Conservation (phyloP, 2,113 vertebrate genomes). For the Mobula birostris region DNA sequence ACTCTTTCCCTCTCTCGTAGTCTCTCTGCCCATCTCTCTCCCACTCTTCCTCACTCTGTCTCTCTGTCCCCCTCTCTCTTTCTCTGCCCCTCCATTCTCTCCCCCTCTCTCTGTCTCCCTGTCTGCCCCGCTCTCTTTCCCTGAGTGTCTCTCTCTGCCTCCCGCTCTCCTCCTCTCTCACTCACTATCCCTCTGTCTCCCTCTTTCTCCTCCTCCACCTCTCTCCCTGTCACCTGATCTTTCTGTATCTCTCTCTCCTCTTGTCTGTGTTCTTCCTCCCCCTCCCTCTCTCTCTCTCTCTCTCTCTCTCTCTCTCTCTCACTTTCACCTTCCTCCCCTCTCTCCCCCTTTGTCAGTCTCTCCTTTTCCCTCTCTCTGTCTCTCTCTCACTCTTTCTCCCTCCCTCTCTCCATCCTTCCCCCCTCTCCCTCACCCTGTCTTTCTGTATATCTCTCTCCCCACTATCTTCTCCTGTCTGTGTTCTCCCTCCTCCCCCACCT, state of each 20-base stretch:
- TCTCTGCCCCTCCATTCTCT: neutral
- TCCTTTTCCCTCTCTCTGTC: neutral
- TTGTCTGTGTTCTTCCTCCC: neutral
- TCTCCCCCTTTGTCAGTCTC: too few relatives aligned
- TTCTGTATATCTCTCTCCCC: neutral
- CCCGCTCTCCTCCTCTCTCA: neutral
- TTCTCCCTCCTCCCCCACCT: neutral
- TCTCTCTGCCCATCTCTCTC: too few relatives aligned
- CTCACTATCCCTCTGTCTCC: neutral
- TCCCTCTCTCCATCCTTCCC: neutral
- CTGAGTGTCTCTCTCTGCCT: neutral
- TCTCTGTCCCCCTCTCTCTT: neutral
- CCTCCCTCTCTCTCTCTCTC: neutral
- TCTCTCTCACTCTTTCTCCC: too few relatives aligned
- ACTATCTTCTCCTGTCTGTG: neutral
- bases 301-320: too few relatives aligned
- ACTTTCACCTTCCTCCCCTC: too few relatives aligned
- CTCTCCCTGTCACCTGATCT: neutral
- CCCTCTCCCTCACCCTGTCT: neutral
- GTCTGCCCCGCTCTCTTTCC: too few relatives aligned
- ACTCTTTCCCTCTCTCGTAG: too few relatives aligned
- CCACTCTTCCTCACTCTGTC: conserved; percentile 42
- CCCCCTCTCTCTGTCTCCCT: neutral
- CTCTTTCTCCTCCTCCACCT: neutral
- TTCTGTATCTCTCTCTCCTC: neutral